phyloP scores from a whole-genome alignment of 1,140 invertebrate species.

The Meloidogyne exigua region DNA sequence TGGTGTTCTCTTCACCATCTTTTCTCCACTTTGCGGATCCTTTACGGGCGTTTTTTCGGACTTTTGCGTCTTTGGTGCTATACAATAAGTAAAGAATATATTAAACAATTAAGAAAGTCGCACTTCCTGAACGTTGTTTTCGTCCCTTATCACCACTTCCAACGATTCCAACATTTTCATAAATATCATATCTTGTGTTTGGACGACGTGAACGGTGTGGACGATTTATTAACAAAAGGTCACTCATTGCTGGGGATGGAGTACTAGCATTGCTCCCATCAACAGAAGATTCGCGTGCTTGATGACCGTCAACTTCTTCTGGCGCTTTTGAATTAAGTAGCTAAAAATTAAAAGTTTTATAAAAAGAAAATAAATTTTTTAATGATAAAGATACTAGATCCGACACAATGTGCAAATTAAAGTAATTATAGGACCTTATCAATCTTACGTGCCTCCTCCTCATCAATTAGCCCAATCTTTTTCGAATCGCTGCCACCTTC shows the following conservation, averaged over 20 bases:
- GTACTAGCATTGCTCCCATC: not conserved
- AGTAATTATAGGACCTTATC: conserved; percentile 15
- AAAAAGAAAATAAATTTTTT: not conserved
- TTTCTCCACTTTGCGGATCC: not conserved
- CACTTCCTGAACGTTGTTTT: not conserved
- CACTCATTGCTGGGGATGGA: conserved; percentile 2
- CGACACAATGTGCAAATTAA: not conserved
- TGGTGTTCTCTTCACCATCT: not conserved
- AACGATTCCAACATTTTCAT: not conserved
- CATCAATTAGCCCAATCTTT: conserved; percentile 7
- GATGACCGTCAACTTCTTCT: not conserved
- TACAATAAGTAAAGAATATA: not conserved
- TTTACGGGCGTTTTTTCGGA: not conserved
- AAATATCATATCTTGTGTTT: conserved; percentile 8
- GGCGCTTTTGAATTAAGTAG: conserved; percentile 6
- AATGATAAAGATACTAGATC: not conserved
- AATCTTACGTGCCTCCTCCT: conserved; percentile 27
- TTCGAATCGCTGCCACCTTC: not conserved
- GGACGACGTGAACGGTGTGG: conserved; percentile 4
- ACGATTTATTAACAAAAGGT: not conserved
- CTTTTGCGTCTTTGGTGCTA: not conserved
- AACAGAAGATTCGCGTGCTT: not conserved
- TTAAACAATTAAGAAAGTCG: not conserved
- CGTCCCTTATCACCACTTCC: not conserved
- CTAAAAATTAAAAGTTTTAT: not conserved